Evolutionary conservation across 1,140 invertebrate species (phyloP).

Genomic region (Lamellibrachia luymesi): DNA sequence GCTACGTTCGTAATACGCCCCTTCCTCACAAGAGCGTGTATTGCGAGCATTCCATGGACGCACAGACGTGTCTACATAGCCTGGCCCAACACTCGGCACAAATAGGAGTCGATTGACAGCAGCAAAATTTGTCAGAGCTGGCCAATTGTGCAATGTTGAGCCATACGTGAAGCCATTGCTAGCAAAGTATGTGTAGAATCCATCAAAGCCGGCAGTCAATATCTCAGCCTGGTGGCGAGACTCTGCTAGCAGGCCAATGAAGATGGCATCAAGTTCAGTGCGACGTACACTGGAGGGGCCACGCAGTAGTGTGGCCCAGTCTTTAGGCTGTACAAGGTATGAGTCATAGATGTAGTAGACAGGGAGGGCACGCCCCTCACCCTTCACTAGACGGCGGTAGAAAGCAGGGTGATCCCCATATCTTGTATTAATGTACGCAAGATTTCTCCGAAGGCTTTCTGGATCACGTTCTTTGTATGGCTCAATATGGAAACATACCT

Average conservation of each 20-base stretch:
- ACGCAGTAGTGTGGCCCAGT: slow-evolving; percentile 55
- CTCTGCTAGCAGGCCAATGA: slow-evolving; percentile 58
- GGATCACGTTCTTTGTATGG: slow-evolving; percentile 56
- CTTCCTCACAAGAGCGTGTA: slow-evolving; percentile 51
- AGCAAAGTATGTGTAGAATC: slow-evolving; percentile 63
- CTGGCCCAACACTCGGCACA: slow-evolving; percentile 60
- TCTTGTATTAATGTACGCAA: slow-evolving; percentile 54
- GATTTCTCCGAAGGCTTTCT: slow-evolving; percentile 44
- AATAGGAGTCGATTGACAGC: slow-evolving; percentile 53
- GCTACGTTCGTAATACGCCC: slow-evolving; percentile 55
- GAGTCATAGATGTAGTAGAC: slow-evolving; percentile 62
- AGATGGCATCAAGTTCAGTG: slow-evolving; percentile 57
- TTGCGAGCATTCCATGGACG: slow-evolving; percentile 59
- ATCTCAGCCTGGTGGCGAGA: slow-evolving; percentile 46
- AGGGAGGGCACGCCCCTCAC: slow-evolving; percentile 46
- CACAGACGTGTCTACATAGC: slow-evolving; percentile 59
- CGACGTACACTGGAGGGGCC: slow-evolving; percentile 47
- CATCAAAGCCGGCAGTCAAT: slow-evolving; percentile 56
- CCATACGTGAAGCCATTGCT: slow-evolving; percentile 58
- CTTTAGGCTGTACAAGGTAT: slow-evolving; percentile 40
- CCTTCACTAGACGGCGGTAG: slow-evolving; percentile 42
- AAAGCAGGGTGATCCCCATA: slow-evolving; percentile 60
- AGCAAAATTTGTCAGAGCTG: slow-evolving; percentile 47
- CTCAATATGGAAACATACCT: slow-evolving; percentile 59
- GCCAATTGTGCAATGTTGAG: slow-evolving; percentile 57